Percentiles rank a stretch among this genome's conserved stretches.
Evolutionary conservation across 64 coral and sea anemone species (phyloP).

Genomic region (Montipora capricornis): DNA sequence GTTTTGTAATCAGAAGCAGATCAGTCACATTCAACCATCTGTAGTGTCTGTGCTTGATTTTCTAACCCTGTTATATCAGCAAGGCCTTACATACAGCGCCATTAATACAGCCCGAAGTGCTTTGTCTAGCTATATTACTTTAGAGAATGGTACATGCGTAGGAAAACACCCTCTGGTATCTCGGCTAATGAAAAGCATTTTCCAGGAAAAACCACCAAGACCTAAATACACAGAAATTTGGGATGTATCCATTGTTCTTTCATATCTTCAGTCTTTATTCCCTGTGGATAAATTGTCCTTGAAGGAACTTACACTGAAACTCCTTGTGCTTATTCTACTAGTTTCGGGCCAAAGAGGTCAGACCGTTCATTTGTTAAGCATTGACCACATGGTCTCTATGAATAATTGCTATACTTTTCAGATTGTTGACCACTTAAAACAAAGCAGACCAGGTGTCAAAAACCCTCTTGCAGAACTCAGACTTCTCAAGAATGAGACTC

Average conservation of each 20-base stretch:
- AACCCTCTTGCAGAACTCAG: conserved; percentile 16
- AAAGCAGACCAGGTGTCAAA: conserved; percentile 10
- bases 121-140: conserved; percentile 19
- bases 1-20: conserved; percentile 42
- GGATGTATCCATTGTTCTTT: conserved; percentile 19
- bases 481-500: neutral
- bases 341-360: neutral
- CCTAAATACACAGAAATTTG: conserved; percentile 33
- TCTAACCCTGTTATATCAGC: conserved; percentile 10
- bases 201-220: conserved; percentile 21
- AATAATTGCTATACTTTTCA: neutral
- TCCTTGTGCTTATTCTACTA: neutral
- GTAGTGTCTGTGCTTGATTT: conserved; percentile 30
- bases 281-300: neutral
- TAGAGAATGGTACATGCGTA: conserved; percentile 4
- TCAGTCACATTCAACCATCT: conserved; percentile 21
- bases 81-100: conserved; percentile 29
- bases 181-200: conserved; percentile 52
- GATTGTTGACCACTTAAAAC: neutral
- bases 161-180: conserved; percentile 6
- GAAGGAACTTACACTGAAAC: conserved; percentile 17
- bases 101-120: conserved; percentile 4
- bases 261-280: neutral
- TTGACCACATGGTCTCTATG: neutral
- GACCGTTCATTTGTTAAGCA: neutral